Evolutionary conservation across 2,113 vertebrate genomes (phyloP).

Genomic region (Hippoglossus stenolepis): DNA sequence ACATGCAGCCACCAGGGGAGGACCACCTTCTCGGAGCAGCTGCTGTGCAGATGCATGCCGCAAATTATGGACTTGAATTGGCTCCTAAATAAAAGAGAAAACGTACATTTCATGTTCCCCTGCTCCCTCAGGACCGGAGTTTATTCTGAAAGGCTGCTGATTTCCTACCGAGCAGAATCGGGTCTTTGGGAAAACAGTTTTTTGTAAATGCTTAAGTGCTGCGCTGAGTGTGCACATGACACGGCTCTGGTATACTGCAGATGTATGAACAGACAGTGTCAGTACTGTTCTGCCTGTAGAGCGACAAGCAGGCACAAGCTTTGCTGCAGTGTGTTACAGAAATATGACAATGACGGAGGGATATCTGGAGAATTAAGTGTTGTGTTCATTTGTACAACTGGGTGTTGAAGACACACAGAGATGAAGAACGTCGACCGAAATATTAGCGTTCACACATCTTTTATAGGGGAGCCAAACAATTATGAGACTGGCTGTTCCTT

Average conservation of each 20-base stretch:
- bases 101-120: background rate
- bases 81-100: conserved; percentile 10
- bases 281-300: conserved; percentile 20
- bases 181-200: conserved; percentile 19
- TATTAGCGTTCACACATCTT: background rate
- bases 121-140: background rate
- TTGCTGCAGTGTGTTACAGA: no score
- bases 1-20: conserved; percentile 44
- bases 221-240: conserved; percentile 32
- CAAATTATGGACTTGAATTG: conserved; percentile 42
- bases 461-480: background rate
- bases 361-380: background rate
- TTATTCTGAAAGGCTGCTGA: background rate
- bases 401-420: background rate
- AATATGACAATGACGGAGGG: background rate
- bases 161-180: conserved; percentile 3
- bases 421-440: background rate
- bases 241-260: conserved; percentile 11
- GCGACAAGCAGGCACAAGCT: conserved; percentile 35
- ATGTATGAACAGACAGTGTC: background rate
- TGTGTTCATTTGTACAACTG: background rate
- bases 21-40: conserved; percentile 26
- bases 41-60: conserved; percentile 23
- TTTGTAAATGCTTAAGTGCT: conserved; percentile 31
- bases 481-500: background rate